Percentiles rank a stretch among this genome's conserved stretches.
phyloP scores from a whole-genome alignment of 2,888 invertebrate species.

The Clanis bilineata region DNA sequence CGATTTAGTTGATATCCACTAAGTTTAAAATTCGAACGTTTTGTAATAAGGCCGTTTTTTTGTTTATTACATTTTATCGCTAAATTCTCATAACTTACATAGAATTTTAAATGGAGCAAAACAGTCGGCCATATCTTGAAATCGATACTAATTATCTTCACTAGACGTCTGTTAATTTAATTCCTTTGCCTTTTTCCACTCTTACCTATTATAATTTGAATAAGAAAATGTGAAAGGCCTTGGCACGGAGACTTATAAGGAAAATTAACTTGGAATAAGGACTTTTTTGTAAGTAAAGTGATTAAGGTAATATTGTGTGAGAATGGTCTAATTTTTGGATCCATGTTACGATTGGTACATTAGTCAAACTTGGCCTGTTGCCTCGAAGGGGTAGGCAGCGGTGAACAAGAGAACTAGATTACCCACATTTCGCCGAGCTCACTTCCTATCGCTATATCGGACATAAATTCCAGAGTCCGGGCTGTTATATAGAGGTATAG shows the following conservation, averaged over 20 bases:
- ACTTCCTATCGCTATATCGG: no score
- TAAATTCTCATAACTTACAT: slow-evolving; percentile 22
- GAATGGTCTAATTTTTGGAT: no score
- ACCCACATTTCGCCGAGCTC: no score
- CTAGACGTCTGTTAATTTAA: slow-evolving; percentile 19
- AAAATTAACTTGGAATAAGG: background rate
- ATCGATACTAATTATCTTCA: slow-evolving; percentile 52
- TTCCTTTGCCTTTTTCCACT: slow-evolving; percentile 14
- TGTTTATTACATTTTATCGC: slow-evolving; percentile 5
- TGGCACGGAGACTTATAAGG: background rate
- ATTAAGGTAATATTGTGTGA: background rate
- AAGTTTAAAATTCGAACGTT: no score
- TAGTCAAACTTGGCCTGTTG: no score
- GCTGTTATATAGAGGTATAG: no score
- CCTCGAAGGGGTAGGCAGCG: no score
- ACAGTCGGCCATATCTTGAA: slow-evolving; percentile 44
- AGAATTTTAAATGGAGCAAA: slow-evolving; percentile 36
- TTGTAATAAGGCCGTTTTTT: no score
- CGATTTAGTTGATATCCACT: no score
- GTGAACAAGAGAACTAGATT: no score
- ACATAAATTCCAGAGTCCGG: no score
- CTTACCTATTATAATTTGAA: slow-evolving; percentile 12
- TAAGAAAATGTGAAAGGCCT: background rate
- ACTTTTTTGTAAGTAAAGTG: background rate
- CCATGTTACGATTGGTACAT: no score